phyloP scores from a whole-genome alignment of 2,888 invertebrate genomes.

The Dorcus hopei region DNA sequence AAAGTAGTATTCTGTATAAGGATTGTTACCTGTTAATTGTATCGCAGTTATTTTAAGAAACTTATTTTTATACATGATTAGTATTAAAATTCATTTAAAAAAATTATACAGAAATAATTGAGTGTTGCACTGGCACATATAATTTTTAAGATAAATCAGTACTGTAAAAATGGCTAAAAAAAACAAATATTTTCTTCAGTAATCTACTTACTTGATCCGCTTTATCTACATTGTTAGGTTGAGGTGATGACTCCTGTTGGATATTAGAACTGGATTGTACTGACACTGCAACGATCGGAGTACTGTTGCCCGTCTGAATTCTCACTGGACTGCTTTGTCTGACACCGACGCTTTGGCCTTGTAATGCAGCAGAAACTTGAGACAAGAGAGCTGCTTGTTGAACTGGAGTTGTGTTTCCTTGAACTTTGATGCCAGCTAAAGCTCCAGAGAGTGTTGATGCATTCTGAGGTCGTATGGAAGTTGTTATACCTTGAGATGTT shows the following conservation, averaged over 20 bases:
- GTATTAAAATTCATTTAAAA: too few species aligned
- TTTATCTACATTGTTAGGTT: slow-evolving; percentile 33
- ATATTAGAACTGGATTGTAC: slow-evolving; percentile 49
- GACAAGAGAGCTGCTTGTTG: slow-evolving; percentile 54
- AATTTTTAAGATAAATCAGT: too few species aligned
- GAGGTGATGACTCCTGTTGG: slow-evolving; percentile 24
- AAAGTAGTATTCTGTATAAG: too few species aligned
- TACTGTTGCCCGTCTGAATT: slow-evolving; percentile 53
- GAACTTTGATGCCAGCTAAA: slow-evolving; percentile 53
- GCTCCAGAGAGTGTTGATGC: slow-evolving; percentile 42
- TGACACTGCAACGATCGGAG: slow-evolving; percentile 58
- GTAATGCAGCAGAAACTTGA: slow-evolving; percentile 55
- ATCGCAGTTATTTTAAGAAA: too few species aligned
- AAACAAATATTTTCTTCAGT: slow-evolving; percentile 33
- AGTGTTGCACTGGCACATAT: too few species aligned
- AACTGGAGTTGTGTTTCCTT: slow-evolving; percentile 25
- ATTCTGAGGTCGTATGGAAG: slow-evolving; percentile 53
- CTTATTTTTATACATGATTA: too few species aligned
- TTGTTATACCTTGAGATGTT: slow-evolving; percentile 52
- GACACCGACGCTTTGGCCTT: slow-evolving; percentile 48
- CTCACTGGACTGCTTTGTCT: slow-evolving; percentile 60
- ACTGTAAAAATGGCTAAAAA: too few species aligned
- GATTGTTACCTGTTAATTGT: too few species aligned
- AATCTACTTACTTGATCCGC: slow-evolving; percentile 44
- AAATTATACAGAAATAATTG: too few species aligned